Percentiles rank a stretch among this genome's conserved stretches.
Conservation (phyloP, 2,797 vertebrate species). For the Xenops minutus region DNA sequence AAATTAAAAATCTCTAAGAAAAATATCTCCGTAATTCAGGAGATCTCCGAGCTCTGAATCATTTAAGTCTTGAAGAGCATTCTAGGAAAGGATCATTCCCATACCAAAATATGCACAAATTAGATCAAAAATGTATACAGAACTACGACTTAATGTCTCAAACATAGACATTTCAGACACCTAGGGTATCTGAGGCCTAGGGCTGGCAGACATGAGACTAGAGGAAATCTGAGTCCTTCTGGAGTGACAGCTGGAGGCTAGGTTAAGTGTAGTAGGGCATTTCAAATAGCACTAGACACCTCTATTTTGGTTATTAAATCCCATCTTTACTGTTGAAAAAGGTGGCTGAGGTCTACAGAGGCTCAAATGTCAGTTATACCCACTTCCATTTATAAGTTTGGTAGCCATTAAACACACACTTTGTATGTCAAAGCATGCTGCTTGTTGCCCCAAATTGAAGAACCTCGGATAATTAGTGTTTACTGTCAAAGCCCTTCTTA, state of each 20-base stretch:
- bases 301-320: background rate
- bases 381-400: background rate
- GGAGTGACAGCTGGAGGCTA: background rate
- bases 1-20: background rate
- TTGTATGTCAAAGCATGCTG: background rate
- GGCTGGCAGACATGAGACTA: background rate
- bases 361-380: background rate
- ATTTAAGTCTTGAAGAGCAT: background rate
- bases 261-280: background rate
- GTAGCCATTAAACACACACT: background rate
- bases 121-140: background rate
- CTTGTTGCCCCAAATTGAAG: background rate
- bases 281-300: background rate
- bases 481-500: background rate
- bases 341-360: background rate
- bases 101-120: background rate
- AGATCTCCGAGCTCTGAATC: background rate
- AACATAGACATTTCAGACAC: background rate
- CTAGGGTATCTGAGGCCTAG: background rate
- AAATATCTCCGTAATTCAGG: background rate
- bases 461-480: background rate
- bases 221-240: background rate
- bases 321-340: background rate
- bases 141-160: background rate
- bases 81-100: background rate